phyloP scores from a whole-genome alignment of 2,888 invertebrate genomes.

The Eulithis testata region DNA sequence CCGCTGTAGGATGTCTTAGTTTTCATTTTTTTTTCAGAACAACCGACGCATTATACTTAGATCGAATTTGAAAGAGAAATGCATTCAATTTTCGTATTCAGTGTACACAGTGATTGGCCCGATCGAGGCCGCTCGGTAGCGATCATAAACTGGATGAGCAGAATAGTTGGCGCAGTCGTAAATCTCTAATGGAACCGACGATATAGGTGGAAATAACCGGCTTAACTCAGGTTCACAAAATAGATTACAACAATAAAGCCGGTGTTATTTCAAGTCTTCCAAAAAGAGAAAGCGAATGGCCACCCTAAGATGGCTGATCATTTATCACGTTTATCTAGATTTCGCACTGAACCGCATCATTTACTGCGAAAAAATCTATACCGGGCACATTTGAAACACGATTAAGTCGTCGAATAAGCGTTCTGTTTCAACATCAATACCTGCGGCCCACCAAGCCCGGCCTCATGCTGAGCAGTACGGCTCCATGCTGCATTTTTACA shows the following conservation, averaged over 20 bases:
- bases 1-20: constrained; percentile 45
- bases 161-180: constrained; percentile 41
- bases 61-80: constrained; percentile 14
- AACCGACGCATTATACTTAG: constrained; percentile 13
- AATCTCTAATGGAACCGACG: constrained; percentile 48
- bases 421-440: constrained; percentile 34
- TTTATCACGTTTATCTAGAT: constrained; percentile 76
- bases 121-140: constrained; percentile 38
- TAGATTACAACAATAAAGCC: constrained; percentile 53
- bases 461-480: not conserved
- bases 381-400: constrained; percentile 58
- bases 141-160: constrained; percentile 41
- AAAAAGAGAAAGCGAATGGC: constrained; percentile 61
- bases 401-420: constrained; percentile 48
- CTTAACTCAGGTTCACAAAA: constrained; percentile 48
- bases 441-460: not conserved
- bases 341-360: constrained; percentile 66
- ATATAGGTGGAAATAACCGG: constrained; percentile 36
- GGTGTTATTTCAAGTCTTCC: constrained; percentile 55
- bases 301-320: constrained; percentile 62
- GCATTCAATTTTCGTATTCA: constrained; percentile 31
- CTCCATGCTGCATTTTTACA: constrained; percentile 28
- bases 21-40: constrained; percentile 14
- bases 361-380: constrained; percentile 64
- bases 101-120: constrained; percentile 29